Conservation (phyloP, 2,113 vertebrate species). For the Chaenocephalus aceratus region DNA sequence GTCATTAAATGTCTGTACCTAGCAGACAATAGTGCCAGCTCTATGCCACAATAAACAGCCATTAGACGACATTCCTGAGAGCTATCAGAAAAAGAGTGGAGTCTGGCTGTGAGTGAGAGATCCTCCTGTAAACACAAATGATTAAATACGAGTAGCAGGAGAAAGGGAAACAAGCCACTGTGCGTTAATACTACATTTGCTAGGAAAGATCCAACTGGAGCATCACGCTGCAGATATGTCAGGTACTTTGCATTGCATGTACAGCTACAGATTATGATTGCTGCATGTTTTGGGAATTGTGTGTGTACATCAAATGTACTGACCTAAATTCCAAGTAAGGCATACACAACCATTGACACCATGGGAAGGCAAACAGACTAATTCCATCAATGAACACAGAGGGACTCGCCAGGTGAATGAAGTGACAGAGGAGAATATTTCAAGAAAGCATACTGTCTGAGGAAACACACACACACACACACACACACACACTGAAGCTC, state of each 20-base stretch:
- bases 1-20: constrained; percentile 61
- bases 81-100: constrained; percentile 12
- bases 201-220: constrained; percentile 23
- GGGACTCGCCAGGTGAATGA: constrained; percentile 46
- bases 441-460: constrained; percentile 58
- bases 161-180: neutral
- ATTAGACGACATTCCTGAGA: constrained; percentile 43
- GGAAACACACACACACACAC: constrained; percentile 30
- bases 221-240: constrained; percentile 11
- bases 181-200: constrained; percentile 36
- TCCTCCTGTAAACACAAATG: constrained; percentile 44
- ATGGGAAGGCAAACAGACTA: neutral
- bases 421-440: constrained; percentile 59
- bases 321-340: neutral
- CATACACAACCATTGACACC: neutral
- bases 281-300: neutral
- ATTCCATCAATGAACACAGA: constrained; percentile 11
- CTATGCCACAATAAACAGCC: constrained; percentile 56
- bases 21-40: constrained; percentile 40
- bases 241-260: neutral
- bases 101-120: constrained; percentile 30
- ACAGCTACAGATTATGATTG: neutral
- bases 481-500: constrained; percentile 80
- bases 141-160: constrained; percentile 24
- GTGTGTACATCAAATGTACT: neutral